phyloP scores from a whole-genome alignment of 2,888 invertebrate genomes.

The Nematopogon swammerdamellus region DNA sequence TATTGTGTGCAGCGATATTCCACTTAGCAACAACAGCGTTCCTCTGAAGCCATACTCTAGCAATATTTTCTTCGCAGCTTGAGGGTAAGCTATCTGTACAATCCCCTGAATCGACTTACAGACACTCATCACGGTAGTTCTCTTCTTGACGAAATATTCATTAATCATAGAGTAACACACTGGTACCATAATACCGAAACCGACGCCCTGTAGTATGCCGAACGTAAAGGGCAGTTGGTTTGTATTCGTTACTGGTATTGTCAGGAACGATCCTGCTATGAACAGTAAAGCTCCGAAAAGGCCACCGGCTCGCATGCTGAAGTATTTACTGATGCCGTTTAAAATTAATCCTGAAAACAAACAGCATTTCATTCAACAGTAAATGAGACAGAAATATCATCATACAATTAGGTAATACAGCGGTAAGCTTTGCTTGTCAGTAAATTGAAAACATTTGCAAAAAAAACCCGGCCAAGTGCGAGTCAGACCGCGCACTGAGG shows the following conservation, averaged over 20 bases:
- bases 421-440: too few relatives aligned
- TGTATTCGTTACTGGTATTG: constrained; percentile 51
- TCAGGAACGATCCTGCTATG: constrained; percentile 46
- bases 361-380: too few relatives aligned
- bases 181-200: constrained; percentile 62
- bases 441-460: too few relatives aligned
- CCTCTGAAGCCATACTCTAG: constrained; percentile 60
- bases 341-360: constrained; percentile 55
- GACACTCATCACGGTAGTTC: constrained; percentile 60
- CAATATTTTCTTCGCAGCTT: constrained; percentile 47
- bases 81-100: constrained; percentile 57
- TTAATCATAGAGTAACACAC: constrained; percentile 62
- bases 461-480: too few relatives aligned
- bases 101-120: constrained; percentile 60
- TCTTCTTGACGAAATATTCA: constrained; percentile 56
- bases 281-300: constrained; percentile 51
- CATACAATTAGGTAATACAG: too few relatives aligned
- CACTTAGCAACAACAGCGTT: constrained; percentile 56
- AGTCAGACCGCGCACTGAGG: too few relatives aligned
- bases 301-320: constrained; percentile 52
- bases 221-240: constrained; percentile 56
- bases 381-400: too few relatives aligned
- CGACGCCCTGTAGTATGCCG: constrained; percentile 57
- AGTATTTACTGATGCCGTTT: constrained; percentile 50
- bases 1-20: constrained; percentile 56